A percentile compares a stretch with the other conserved stretches of the same genome.
Evolutionary conservation across 53 echinoderm and acorn worm species (phyloP).

Genomic region (Actinopyga echinites): DNA sequence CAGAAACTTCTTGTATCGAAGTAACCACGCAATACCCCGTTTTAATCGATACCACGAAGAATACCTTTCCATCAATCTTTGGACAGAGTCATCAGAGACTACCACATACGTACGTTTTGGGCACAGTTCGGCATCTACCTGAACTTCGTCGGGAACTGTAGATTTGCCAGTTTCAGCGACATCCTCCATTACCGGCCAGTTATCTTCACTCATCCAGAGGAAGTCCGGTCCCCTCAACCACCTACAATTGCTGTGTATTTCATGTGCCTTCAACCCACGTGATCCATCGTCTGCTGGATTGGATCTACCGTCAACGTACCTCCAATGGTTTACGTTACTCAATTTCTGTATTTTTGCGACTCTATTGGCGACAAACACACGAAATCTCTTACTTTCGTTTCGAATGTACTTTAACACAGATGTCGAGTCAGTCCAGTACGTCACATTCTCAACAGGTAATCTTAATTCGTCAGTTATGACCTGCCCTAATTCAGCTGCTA

Average conservation of each 20-base stretch:
- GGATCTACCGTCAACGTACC: conserved; percentile 32
- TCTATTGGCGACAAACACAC: conserved; percentile 59
- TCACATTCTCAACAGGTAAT: not conserved
- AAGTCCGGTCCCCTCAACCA: conserved; percentile 58
- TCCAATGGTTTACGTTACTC: conserved; percentile 41
- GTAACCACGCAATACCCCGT: conserved; percentile 45
- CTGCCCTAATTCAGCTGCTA: not conserved
- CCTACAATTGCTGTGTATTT: conserved; percentile 16
- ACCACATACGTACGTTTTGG: not conserved
- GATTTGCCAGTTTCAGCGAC: not conserved
- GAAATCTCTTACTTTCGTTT: conserved; percentile 45
- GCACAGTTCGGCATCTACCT: not conserved
- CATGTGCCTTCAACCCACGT: conserved; percentile 25
- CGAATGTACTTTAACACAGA: conserved; percentile 51
- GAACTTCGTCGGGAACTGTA: not conserved
- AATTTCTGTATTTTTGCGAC: conserved; percentile 42
- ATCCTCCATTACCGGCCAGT: conserved; percentile 27
- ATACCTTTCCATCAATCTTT: conserved; percentile 31
- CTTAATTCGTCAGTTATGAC: conserved; percentile 1
- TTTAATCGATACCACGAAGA: conserved; percentile 43
- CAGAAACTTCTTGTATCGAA: conserved; percentile 1
- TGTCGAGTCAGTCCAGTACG: conserved; percentile 59
- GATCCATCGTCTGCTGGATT: conserved; percentile 65
- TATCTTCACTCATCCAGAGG: conserved; percentile 33
- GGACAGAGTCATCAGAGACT: not conserved